Evolutionary conservation across 2,888 invertebrate species (phyloP).

Genomic region (Drosophila picticornis): DNA sequence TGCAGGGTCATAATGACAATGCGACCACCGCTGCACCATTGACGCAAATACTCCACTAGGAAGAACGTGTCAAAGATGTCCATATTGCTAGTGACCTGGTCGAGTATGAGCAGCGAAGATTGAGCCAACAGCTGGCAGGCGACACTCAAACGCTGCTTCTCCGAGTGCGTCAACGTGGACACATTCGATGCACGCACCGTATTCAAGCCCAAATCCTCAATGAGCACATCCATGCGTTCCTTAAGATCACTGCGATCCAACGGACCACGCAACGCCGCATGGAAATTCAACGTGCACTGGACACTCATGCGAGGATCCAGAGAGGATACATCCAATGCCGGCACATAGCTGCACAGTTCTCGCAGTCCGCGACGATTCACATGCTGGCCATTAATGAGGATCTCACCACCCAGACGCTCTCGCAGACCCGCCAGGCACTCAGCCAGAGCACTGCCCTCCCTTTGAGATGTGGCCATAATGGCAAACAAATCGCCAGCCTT

Average conservation of each 20-base stretch:
- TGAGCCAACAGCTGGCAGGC: conserved; percentile 95
- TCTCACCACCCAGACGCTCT: conserved; percentile 90
- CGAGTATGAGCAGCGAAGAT: conserved; percentile 93
- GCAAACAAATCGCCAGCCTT: conserved; percentile 96
- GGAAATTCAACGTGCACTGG: conserved; percentile 94
- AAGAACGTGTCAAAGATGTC: conserved; percentile 99
- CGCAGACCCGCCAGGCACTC: conserved; percentile 93
- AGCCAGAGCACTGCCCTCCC: conserved; percentile 94
- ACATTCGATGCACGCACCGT: conserved; percentile 95
- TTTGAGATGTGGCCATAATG: conserved; percentile 94
- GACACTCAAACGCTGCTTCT: conserved; percentile 93
- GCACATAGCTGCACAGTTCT: conserved; percentile 88
- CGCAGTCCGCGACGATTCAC: conserved; percentile 90
- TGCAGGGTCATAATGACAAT: conserved; percentile 96
- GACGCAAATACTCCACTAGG: conserved; percentile 95
- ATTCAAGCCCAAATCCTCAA: conserved; percentile 96
- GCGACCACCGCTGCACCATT: conserved; percentile 91
- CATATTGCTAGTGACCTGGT: conserved; percentile 89
- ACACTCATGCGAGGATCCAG: conserved; percentile 92
- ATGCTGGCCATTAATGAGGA: conserved; percentile 94
- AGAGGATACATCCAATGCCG: conserved; percentile 83
- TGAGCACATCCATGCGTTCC: conserved; percentile 93
- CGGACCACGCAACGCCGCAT: conserved; percentile 88
- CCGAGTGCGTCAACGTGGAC: conserved; percentile 93
- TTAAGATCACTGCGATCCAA: conserved; percentile 87